A percentile compares a stretch with the other conserved stretches of the same genome.
Evolutionary conservation across 1,140 invertebrate species (phyloP).

Genomic region (Panagrolaimus sp.): DNA sequence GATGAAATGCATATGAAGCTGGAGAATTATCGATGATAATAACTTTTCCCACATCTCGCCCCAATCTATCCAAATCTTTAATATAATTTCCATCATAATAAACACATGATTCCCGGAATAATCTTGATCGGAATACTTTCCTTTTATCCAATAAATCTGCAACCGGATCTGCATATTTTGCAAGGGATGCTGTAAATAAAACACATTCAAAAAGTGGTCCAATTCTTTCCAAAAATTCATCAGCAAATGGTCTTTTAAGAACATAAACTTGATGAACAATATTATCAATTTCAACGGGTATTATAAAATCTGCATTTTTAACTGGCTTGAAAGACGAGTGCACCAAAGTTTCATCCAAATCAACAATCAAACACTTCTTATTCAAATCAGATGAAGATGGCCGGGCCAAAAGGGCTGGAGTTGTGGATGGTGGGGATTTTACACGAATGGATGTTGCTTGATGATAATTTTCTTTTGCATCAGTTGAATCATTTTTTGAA

Average conservation of each 20-base stretch:
- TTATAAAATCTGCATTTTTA: constrained; percentile 96
- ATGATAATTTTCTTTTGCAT: not conserved
- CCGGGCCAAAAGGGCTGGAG: constrained; percentile 70
- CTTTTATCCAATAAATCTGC: constrained; percentile 94
- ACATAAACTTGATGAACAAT: constrained; percentile 98
- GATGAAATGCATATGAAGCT: constrained; percentile 99
- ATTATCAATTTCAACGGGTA: constrained; percentile 98
- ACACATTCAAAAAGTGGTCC: constrained; percentile 98
- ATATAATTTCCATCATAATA: constrained; percentile 99
- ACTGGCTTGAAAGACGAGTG: constrained; percentile 99
- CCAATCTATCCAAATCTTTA: constrained; percentile 94
- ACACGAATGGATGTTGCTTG: not conserved
- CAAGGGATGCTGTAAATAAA: constrained; percentile 94
- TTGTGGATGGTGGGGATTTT: not conserved
- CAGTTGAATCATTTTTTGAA: not conserved
- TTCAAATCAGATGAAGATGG: constrained; percentile 82
- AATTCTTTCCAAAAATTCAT: constrained; percentile 95
- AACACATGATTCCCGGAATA: constrained; percentile 99
- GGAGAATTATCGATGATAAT: constrained; percentile 99
- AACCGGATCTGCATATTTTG: constrained; percentile 98
- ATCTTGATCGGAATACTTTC: constrained; percentile 79
- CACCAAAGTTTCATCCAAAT: constrained; percentile 97
- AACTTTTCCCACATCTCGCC: constrained; percentile 87
- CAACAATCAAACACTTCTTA: constrained; percentile 99
- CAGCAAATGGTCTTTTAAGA: constrained; percentile 95